Evolutionary conservation across 2,888 invertebrate species (phyloP).

Genomic region (Chalcis sispes): DNA sequence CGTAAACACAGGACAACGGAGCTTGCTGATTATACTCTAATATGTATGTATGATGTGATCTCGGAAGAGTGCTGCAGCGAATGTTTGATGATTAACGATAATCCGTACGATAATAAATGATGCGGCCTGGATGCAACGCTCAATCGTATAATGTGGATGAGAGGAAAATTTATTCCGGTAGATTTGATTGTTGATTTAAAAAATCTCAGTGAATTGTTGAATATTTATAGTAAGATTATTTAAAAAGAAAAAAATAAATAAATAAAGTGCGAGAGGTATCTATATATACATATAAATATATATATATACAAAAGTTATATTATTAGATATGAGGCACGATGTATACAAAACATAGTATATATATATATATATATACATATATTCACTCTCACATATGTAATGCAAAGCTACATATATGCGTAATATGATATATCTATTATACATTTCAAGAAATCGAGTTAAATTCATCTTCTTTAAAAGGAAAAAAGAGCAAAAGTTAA

Average conservation of each 20-base stretch:
- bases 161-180: constrained; percentile 33
- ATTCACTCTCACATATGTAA: constrained; percentile 51
- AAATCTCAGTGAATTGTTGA: constrained; percentile 57
- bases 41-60: constrained; percentile 44
- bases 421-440: constrained; percentile 56
- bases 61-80: constrained; percentile 41
- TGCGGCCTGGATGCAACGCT: constrained; percentile 6
- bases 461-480: constrained; percentile 45
- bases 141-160: constrained; percentile 2
- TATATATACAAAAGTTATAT: constrained; percentile 58
- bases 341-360: constrained; percentile 60
- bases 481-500: constrained; percentile 40
- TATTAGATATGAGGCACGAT: constrained; percentile 60
- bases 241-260: constrained; percentile 42
- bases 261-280: constrained; percentile 47
- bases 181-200: constrained; percentile 7
- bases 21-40: constrained; percentile 23
- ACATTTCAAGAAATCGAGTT: constrained; percentile 51
- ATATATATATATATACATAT: constrained; percentile 55
- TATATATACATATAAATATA: constrained; percentile 58
- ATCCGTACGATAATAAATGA: constrained; percentile 1
- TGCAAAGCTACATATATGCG: constrained; percentile 55
- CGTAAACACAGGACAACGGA: neutral
- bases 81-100: constrained; percentile 31
- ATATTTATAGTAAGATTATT: constrained; percentile 56